Evolutionary conservation across 2,113 vertebrate species (phyloP).

Genomic region (Aythya baeri): DNA sequence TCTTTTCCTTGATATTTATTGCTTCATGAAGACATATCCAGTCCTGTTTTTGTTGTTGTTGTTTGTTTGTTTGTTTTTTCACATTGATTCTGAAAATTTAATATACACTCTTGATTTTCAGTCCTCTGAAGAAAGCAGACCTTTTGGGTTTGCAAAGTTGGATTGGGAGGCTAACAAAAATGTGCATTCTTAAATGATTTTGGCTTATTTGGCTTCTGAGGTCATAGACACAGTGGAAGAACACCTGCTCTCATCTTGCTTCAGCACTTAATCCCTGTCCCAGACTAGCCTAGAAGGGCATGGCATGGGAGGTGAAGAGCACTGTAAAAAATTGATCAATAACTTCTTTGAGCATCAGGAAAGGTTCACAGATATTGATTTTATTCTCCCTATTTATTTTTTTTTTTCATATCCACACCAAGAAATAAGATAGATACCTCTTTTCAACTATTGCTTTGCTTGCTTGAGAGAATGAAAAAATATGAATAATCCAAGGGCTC

Average conservation of each 20-base stretch:
- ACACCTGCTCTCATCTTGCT: slow-evolving; percentile 50
- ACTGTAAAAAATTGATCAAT: slow-evolving; percentile 1
- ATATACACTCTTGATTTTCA: not conserved
- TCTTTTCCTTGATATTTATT: not conserved
- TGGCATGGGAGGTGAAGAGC: not conserved
- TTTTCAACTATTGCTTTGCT: not conserved
- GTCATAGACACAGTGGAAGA: slow-evolving; percentile 17
- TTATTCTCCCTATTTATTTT: not conserved
- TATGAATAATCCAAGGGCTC: not conserved
- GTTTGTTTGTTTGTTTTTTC: not conserved
- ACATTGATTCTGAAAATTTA: not conserved
- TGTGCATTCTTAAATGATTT: slow-evolving; percentile 45
- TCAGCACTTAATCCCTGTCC: slow-evolving; percentile 37
- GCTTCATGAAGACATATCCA: not conserved
- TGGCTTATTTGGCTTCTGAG: slow-evolving; percentile 19
- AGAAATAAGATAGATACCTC: not conserved
- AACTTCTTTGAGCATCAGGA: not conserved
- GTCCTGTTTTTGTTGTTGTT: not conserved
- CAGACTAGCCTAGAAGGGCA: slow-evolving; percentile 41
- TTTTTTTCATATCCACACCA: not conserved
- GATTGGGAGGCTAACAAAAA: not conserved
- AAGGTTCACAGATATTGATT: not conserved
- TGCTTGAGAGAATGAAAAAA: not conserved
- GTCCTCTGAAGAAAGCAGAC: not conserved
- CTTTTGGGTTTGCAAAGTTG: not conserved